Evolutionary conservation across 2,113 vertebrate genomes (phyloP).

Genomic region (Pelobates fuscus): DNA sequence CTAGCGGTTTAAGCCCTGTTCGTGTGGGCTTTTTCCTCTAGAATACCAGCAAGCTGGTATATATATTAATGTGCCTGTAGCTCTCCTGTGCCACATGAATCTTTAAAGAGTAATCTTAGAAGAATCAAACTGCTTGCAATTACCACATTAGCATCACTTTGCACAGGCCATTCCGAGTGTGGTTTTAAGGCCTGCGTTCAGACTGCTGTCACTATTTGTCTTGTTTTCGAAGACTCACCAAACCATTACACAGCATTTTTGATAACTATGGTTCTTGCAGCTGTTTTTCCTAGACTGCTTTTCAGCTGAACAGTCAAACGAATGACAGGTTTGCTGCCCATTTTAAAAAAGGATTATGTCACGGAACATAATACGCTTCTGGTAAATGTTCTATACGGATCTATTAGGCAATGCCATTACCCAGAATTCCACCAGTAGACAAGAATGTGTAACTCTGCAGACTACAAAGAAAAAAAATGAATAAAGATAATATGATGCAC

Average conservation of each 20-base stretch:
- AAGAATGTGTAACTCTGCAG: too few relatives aligned
- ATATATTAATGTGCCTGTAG: conserved; percentile 18
- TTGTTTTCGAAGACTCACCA: conserved; percentile 37
- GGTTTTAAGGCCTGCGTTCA: conserved; percentile 8
- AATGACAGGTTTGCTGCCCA: not conserved
- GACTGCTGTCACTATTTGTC: conserved; percentile 48
- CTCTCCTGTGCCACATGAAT: conserved; percentile 61
- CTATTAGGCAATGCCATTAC: too few relatives aligned
- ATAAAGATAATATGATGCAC: too few relatives aligned
- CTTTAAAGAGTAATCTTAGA: conserved; percentile 62
- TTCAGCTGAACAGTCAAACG: not conserved
- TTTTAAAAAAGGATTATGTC: not conserved
- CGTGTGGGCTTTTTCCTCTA: not conserved
- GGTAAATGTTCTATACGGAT: too few relatives aligned
- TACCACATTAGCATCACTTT: conserved; percentile 57
- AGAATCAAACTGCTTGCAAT: conserved; percentile 54
- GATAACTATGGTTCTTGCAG: conserved; percentile 24
- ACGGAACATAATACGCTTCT: not conserved
- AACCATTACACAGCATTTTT: conserved; percentile 47
- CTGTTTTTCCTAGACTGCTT: conserved; percentile 13
- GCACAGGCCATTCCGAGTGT: conserved; percentile 18
- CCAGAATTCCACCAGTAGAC: too few relatives aligned
- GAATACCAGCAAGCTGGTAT: conserved; percentile 16
- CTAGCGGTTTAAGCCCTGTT: too few relatives aligned
- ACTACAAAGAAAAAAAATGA: too few relatives aligned